These are phyloP conservation scores for Drosophila mayaguana DNA, from an alignment of 2,888 invertebrate species.

Conservation along the genomic window DNA sequence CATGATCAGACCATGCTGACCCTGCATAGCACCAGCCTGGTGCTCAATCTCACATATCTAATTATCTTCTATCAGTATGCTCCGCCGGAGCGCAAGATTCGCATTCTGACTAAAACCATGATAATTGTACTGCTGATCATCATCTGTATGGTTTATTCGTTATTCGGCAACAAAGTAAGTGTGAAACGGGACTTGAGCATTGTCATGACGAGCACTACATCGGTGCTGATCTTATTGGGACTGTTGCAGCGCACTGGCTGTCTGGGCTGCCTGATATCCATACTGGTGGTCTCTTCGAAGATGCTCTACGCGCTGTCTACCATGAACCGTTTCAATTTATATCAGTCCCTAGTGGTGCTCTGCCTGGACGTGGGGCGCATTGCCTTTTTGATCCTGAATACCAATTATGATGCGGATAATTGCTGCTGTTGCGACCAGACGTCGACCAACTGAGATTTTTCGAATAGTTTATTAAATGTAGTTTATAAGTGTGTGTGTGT, in stretches of 20 bases:
- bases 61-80: neutral
- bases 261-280: slow-evolving; percentile 19
- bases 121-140: neutral
- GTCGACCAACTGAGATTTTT: neutral
- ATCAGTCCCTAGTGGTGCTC: slow-evolving; percentile 24
- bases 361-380: slow-evolving; percentile 11
- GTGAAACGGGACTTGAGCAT: slow-evolving; percentile 6
- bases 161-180: neutral
- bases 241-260: neutral
- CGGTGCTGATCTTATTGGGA: slow-evolving; percentile 1
- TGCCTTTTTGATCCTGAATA: fast-evolving
- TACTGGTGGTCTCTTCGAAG: slow-evolving; percentile 8
- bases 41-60: slow-evolving; percentile 1
- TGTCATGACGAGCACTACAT: slow-evolving; percentile 4
- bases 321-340: neutral
- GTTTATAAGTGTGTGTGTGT: neutral
- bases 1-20: neutral
- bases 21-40: neutral
- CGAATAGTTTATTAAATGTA: slow-evolving; percentile 5
- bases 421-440: neutral
- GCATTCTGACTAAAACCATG: neutral
- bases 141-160: slow-evolving; percentile 15
- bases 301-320: slow-evolving; percentile 20
- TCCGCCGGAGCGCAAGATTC: neutral
- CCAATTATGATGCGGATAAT: no score